Evolutionary conservation across 2,888 invertebrate species (phyloP).

Genomic region (Ophioninae sp.): DNA sequence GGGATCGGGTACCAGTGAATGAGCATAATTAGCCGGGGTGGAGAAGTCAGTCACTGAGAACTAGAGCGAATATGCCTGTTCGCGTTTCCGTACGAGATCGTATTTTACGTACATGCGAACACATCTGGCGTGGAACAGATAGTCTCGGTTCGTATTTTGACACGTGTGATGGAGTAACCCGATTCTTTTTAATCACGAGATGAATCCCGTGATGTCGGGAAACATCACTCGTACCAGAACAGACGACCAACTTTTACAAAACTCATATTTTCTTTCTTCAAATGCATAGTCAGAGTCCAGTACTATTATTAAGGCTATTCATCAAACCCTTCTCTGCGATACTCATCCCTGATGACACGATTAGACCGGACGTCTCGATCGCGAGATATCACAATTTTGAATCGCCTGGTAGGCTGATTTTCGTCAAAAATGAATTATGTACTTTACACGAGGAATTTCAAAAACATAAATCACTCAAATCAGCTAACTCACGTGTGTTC

Average conservation of each 20-base stretch:
- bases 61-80: background rate
- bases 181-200: background rate
- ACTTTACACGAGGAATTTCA: background rate
- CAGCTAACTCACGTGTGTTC: background rate
- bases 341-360: background rate
- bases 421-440: background rate
- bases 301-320: background rate
- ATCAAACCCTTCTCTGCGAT: background rate
- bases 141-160: background rate
- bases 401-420: background rate
- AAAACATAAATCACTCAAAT: background rate
- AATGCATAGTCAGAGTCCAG: background rate
- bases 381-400: background rate
- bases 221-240: background rate
- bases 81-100: background rate
- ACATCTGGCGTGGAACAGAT: background rate
- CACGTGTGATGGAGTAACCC: background rate
- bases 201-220: background rate
- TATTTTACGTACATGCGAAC: background rate
- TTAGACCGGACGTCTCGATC: background rate
- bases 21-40: slow-evolving; percentile 3
- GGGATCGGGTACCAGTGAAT: slow-evolving; percentile 25
- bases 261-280: background rate
- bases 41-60: background rate
- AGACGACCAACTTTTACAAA: background rate